A percentile compares a stretch with the other conserved stretches of the same genome.
Evolutionary conservation across 2,113 vertebrate genomes (phyloP).

Genomic region (Scophthalmus maximus): DNA sequence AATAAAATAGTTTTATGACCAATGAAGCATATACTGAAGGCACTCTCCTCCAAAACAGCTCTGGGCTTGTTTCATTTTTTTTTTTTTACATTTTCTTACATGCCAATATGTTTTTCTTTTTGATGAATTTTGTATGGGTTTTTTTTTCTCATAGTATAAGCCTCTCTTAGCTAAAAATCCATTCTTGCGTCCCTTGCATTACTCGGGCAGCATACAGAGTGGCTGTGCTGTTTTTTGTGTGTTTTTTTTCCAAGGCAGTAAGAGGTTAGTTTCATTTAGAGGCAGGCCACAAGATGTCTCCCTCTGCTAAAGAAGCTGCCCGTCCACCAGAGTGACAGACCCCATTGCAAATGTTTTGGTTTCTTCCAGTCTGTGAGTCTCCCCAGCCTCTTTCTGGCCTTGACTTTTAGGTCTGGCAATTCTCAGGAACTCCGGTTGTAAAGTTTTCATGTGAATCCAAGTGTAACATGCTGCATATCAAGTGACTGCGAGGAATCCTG

Average conservation of each 20-base stretch:
- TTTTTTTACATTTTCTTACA: constrained; percentile 1
- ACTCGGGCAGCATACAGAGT: constrained; percentile 55
- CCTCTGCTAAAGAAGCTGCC: constrained; percentile 72
- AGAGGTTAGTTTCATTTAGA: constrained; percentile 60
- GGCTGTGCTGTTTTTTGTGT: constrained; percentile 30
- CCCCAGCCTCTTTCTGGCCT: neutral
- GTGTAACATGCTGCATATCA: constrained; percentile 30
- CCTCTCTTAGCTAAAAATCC: constrained; percentile 51
- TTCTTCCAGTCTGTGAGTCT: neutral
- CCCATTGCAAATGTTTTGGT: constrained; percentile 25
- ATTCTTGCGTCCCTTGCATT: constrained; percentile 49
- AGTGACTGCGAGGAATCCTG: neutral
- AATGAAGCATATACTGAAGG: constrained; percentile 5
- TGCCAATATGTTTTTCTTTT: constrained; percentile 39
- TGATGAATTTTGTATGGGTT: constrained; percentile 66
- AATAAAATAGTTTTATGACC: neutral
- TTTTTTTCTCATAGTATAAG: constrained; percentile 49
- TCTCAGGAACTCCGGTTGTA: neutral
- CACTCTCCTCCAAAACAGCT: constrained; percentile 1
- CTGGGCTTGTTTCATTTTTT: constrained; percentile 22
- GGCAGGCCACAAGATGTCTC: constrained; percentile 82
- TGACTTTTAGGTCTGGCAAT: constrained; percentile 4
- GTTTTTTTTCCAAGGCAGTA: constrained; percentile 1
- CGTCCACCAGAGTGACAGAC: constrained; percentile 35
- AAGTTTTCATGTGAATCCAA: constrained; percentile 15